Percentiles rank a stretch among this genome's conserved stretches.
Conservation (phyloP, 2,113 vertebrate species). For the Potamarius usumacintae region DNA sequence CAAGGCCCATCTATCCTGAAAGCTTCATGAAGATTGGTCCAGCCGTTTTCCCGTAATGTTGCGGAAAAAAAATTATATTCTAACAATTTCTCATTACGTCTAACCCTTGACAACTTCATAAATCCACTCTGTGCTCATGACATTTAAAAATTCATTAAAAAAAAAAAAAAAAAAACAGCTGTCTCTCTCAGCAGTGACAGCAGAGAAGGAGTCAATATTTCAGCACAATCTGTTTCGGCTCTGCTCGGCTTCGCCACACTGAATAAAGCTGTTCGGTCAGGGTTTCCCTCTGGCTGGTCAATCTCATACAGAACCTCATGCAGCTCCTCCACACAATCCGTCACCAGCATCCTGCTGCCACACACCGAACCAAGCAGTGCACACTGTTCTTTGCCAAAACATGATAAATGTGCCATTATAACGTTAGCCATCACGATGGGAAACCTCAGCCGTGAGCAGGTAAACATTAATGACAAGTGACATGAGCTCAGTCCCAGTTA, state of each 20-base stretch:
- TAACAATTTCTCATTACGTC: background rate
- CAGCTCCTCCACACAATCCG: background rate
- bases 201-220: constrained; percentile 65
- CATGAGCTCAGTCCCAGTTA: constrained; percentile 4
- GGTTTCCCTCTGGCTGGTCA: constrained; percentile 54
- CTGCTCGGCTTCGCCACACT: constrained; percentile 52
- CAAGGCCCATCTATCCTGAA: too few relatives aligned
- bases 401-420: background rate
- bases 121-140: background rate
- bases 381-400: background rate
- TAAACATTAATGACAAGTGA: constrained; percentile 10
- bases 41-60: too few relatives aligned
- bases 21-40: too few relatives aligned
- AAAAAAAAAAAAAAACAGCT: background rate
- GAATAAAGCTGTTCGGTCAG: constrained; percentile 63
- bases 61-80: too few relatives aligned
- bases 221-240: constrained; percentile 57
- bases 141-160: background rate
- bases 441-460: background rate
- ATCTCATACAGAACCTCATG: constrained; percentile 41
- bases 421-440: too few relatives aligned
- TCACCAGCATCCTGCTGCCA: background rate
- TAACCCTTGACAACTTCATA: background rate
- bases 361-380: background rate
- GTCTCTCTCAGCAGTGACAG: constrained; percentile 11